Evolutionary conservation across 2,888 invertebrate genomes (phyloP).

Genomic region (Phortica magna): DNA sequence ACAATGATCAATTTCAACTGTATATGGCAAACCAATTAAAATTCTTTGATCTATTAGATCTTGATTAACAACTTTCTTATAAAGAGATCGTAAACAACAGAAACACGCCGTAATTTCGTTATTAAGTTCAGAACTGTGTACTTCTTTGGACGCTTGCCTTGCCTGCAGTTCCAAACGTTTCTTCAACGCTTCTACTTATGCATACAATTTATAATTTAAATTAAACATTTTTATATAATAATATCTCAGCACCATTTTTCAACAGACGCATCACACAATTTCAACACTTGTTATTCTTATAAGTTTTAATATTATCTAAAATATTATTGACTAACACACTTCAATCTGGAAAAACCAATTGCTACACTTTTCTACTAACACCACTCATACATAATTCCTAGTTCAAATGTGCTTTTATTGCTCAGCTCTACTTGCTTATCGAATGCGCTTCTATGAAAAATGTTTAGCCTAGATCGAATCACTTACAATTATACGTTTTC

Average conservation of each 20-base stretch:
- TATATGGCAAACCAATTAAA: too few species aligned
- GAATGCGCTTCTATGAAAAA: not conserved
- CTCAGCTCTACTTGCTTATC: slow-evolving; percentile 10
- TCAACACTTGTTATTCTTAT: not conserved
- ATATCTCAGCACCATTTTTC: slow-evolving; percentile 56
- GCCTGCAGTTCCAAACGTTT: too few species aligned
- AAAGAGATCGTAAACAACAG: not conserved
- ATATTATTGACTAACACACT: slow-evolving; percentile 17
- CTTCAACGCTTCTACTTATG: too few species aligned
- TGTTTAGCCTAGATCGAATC: not conserved
- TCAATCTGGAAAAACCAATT: not conserved
- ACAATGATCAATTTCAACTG: too few species aligned
- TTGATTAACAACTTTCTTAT: too few species aligned
- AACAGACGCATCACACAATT: slow-evolving; percentile 37
- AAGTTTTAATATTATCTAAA: slow-evolving; percentile 18
- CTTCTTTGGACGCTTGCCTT: not conserved
- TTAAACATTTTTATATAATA: slow-evolving; percentile 26
- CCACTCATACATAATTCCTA: not conserved
- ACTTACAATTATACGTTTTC: slow-evolving; percentile 3
- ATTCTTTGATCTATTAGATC: not conserved
- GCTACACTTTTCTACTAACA: not conserved
- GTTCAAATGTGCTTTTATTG: slow-evolving; percentile 25
- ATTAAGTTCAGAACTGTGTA: not conserved
- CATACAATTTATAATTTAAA: not conserved
- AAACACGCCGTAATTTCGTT: not conserved